Base-by-base conservation (phyloP, 2,888 invertebrate genomes). In the Drosophila anceps region DNA sequence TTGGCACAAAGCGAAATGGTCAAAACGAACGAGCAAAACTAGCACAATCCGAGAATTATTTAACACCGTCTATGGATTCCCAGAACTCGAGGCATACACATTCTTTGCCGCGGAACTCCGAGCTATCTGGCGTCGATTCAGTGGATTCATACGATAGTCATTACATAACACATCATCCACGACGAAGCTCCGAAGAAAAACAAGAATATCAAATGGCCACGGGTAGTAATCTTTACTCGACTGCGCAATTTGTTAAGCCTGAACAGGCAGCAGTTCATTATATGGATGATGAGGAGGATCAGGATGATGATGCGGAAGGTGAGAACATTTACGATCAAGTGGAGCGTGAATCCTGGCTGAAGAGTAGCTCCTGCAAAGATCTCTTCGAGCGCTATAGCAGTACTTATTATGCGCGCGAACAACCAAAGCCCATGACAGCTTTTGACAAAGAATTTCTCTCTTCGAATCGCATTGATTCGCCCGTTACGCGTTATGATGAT, bases 291-390 rank as follows among this genome's bases (percentile, higher is more conserved):
- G 91, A 90, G 10, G 90, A 91, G 6, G 90, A 90, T n/a, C 81
- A 82, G 9, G 83, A 83, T 9, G 91, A 89, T 6, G 84, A 82
- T 48, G 80, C 78, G 15, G 87, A 93, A 57, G 87, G 88, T 12
- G 89, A 92, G 69, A 92, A 91, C 50, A 91, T 92, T 41, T 92
- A 92, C 72, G 92, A 92, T 77, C 89, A 92, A 88, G 92, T 92
- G 4, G 91, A 91, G 60, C 93, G 93, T 53, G 93, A 93, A 50
- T 90, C 93, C 20, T 96, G 96, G 96, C 95, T 96, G 76, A 96
- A 97, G 91, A 96, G 96, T 92, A 96, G 96, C 86, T 96, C 96
- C 90, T 97, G 97, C 93, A 96, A 96, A 93, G 96, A 97, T 91
- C 94, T 97, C 72, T 96, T 96, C 91, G 96, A 96, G 92, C 96